These are phyloP conservation scores for Colius striatus DNA, from an alignment of 2,113 vertebrate species.

Conservation along the genomic window DNA sequence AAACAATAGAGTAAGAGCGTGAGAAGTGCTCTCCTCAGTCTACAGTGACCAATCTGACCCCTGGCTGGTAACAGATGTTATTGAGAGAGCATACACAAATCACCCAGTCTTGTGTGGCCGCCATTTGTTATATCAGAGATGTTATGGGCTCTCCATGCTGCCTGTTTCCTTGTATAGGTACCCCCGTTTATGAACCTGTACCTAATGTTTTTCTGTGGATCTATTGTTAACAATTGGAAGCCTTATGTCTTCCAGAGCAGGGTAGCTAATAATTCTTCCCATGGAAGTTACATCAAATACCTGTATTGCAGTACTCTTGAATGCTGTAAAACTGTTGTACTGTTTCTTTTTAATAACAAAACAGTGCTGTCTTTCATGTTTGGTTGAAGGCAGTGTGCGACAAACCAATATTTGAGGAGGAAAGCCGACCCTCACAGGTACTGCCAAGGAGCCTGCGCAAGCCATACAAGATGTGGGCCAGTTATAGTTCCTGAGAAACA, in stretches of 20 bases:
- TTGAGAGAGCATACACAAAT: neutral
- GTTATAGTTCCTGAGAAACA: constrained; percentile 91
- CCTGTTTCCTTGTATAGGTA: neutral
- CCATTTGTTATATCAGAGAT: neutral
- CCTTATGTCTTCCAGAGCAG: neutral
- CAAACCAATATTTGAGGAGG: constrained; percentile 92
- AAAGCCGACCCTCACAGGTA: constrained; percentile 92
- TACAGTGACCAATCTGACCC: neutral
- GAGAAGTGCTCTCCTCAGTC: neutral
- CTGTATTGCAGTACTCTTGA: neutral
- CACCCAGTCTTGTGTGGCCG: rapidly evolving
- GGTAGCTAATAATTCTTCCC: neutral
- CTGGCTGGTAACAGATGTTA: neutral
- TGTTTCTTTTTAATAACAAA: neutral
- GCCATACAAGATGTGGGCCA: constrained; percentile 90
- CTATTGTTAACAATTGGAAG: neutral
- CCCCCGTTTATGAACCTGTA: neutral
- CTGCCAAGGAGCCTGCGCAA: constrained; percentile 89
- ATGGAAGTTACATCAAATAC: neutral
- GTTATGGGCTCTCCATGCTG: neutral
- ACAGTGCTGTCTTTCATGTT: neutral
- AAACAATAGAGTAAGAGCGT: neutral
- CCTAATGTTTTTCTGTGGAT: neutral
- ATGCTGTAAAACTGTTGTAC: neutral
- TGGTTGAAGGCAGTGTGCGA: constrained; percentile 88